Conservation (phyloP, 2,888 invertebrate species). For the Electrophaes corylata region DNA sequence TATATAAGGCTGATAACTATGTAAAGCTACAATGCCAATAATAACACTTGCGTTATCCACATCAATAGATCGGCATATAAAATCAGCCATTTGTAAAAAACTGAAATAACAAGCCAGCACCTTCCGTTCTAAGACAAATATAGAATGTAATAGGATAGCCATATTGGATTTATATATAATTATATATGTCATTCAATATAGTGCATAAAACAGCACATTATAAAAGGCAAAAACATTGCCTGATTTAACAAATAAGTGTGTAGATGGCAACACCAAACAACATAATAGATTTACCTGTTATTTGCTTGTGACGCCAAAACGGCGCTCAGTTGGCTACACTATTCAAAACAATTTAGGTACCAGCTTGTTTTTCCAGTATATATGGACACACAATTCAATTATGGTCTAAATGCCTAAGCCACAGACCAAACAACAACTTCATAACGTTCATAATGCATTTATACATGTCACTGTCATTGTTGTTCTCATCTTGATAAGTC, state of each 20-base stretch:
- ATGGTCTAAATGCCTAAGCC: slow-evolving; percentile 79
- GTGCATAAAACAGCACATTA: background rate
- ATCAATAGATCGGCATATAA: slow-evolving; percentile 10
- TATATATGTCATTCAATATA: background rate
- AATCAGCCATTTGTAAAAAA: slow-evolving; percentile 14
- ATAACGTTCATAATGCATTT: slow-evolving; percentile 68
- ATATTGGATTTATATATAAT: slow-evolving; percentile 3
- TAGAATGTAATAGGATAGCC: background rate
- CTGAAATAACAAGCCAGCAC: background rate
- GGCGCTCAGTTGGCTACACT: background rate
- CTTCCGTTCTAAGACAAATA: background rate
- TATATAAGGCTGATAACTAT: slow-evolving; percentile 32
- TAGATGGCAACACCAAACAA: background rate
- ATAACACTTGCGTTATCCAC: slow-evolving; percentile 27
- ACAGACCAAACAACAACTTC: slow-evolving; percentile 75
- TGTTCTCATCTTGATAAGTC: slow-evolving; percentile 69
- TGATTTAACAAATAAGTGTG: background rate
- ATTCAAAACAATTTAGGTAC: background rate
- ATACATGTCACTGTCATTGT: slow-evolving; percentile 72
- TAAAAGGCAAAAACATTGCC: no score
- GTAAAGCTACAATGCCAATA: slow-evolving; percentile 34
- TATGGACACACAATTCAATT: slow-evolving; percentile 44
- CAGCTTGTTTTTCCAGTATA: background rate
- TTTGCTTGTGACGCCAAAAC: background rate
- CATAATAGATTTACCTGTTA: slow-evolving; percentile 5